Conservation (phyloP, 2,113 vertebrate genomes). For the Bubo scandiacus region DNA sequence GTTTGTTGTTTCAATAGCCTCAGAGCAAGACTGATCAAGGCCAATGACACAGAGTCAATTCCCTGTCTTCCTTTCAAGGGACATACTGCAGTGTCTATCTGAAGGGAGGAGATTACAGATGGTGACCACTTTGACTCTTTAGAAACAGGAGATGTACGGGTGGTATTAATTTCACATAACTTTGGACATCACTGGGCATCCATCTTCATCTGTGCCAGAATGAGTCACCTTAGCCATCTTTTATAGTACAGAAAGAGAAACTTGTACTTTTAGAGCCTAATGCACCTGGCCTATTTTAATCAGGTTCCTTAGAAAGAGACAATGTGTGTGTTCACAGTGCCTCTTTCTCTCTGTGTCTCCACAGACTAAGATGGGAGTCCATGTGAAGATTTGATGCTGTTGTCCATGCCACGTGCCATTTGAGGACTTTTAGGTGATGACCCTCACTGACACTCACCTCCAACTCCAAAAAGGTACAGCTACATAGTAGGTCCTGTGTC, state of each 20-base stretch:
- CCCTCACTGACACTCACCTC: not conserved
- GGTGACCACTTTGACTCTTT: not conserved
- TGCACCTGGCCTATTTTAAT: not conserved
- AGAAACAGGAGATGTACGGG: not conserved
- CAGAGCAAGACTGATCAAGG: slow-evolving; percentile 38
- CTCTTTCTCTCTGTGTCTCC: not conserved
- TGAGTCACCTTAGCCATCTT: not conserved
- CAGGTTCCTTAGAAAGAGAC: not conserved
- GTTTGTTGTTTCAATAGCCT: slow-evolving; percentile 37
- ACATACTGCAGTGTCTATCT: not conserved
- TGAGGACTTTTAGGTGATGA: not conserved
- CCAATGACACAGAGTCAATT: slow-evolving; percentile 28
- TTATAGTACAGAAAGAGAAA: not conserved
- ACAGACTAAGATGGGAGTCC: not conserved
- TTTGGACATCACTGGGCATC: not conserved
- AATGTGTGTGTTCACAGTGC: not conserved
- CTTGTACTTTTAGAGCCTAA: not conserved
- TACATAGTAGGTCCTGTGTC: not conserved
- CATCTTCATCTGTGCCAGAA: not conserved
- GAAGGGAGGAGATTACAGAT: not conserved
- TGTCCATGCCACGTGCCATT: not conserved
- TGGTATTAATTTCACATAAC: not conserved
- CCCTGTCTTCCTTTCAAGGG: not conserved
- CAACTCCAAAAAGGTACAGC: not conserved
- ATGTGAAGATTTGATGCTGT: not conserved